Evolutionary conservation across 2,113 vertebrate species (phyloP).

Genomic region (Mustela nigripes): DNA sequence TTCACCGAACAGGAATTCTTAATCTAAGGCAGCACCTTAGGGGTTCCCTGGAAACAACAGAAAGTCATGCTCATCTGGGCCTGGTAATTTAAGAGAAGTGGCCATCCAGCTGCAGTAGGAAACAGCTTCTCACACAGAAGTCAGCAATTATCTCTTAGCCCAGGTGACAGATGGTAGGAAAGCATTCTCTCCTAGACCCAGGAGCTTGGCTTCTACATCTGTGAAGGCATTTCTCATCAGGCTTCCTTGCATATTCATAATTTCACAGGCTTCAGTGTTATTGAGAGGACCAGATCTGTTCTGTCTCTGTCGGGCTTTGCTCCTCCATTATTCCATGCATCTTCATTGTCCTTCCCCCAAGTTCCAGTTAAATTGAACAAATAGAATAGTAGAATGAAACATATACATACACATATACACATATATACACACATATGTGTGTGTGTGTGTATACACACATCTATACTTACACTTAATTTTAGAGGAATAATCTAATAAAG

Average conservation of each 20-base stretch:
- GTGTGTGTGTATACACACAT: neutral
- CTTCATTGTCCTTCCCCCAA: neutral
- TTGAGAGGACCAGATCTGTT: neutral
- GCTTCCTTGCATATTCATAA: constrained; percentile 85
- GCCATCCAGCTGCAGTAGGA: constrained; percentile 84
- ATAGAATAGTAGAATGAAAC: neutral
- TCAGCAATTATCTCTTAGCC: constrained; percentile 87
- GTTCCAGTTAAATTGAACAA: neutral
- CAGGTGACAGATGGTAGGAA: constrained; percentile 88
- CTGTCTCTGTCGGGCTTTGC: neutral
- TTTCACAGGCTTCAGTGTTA: constrained; percentile 72
- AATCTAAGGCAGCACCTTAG: constrained; percentile 81
- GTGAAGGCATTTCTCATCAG: constrained; percentile 83
- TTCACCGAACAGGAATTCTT: constrained; percentile 79
- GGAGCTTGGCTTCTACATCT: constrained; percentile 84
- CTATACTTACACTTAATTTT: neutral
- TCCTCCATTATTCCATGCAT: neutral
- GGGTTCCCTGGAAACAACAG: constrained; percentile 86
- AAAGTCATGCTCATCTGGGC: constrained; percentile 84
- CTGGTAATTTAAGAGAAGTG: constrained; percentile 87
- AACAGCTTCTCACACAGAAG: constrained; percentile 79
- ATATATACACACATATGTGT: neutral
- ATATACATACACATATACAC: neutral
- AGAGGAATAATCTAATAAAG: neutral
- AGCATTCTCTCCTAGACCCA: constrained; percentile 84